Conservation (phyloP, 2,888 invertebrate species). For the Thyatira batis region DNA sequence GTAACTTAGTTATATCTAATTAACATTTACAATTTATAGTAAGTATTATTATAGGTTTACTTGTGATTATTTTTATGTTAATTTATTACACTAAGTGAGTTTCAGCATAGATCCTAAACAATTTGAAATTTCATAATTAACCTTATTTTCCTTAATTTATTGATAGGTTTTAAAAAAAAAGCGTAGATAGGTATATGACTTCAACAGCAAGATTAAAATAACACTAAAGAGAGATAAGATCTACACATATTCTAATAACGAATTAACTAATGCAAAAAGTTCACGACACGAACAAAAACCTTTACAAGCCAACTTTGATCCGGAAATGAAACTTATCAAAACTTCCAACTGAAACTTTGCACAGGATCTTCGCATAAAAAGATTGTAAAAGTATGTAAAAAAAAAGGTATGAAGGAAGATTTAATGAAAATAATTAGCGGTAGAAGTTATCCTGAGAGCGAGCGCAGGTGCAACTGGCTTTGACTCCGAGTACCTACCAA, state of each 20-base stretch:
- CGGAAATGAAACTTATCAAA: not conserved
- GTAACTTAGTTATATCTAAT: too few species aligned
- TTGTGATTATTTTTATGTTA: not conserved
- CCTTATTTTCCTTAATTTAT: too few species aligned
- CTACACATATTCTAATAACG: too few species aligned
- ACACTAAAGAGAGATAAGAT: too few species aligned
- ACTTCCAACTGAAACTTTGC: not conserved
- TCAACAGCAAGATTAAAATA: too few species aligned
- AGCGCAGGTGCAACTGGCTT: constrained; percentile 11
- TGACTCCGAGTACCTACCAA: constrained; percentile 15
- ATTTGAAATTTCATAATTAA: too few species aligned
- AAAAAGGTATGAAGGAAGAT: constrained; percentile 10
- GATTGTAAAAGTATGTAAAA: not conserved
- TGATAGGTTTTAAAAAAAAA: too few species aligned
- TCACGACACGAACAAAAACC: not conserved
- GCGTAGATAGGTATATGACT: too few species aligned
- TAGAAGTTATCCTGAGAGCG: constrained; percentile 4
- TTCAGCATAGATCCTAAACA: too few species aligned
- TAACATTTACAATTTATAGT: too few species aligned
- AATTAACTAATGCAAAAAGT: too few species aligned
- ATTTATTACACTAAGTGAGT: too few species aligned
- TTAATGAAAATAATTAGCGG: constrained; percentile 21
- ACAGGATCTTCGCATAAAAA: not conserved
- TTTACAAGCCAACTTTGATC: not conserved
- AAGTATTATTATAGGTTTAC: not conserved